These are phyloP conservation scores for Oncorhynchus clarkii DNA, from an alignment of 2,113 vertebrate genomes.

Conservation along the genomic window DNA sequence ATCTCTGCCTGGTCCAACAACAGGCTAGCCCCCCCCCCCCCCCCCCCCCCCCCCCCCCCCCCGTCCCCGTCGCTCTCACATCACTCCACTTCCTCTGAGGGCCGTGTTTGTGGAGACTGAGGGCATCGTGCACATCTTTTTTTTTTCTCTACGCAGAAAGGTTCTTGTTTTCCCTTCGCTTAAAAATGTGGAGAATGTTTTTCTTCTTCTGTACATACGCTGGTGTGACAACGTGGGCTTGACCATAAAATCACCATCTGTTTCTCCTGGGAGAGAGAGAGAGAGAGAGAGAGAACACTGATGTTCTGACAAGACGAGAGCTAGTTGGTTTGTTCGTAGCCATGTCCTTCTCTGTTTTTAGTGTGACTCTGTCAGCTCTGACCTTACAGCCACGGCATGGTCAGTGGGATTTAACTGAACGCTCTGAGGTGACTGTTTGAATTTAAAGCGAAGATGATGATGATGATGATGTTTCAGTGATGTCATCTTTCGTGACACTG, in stretches of 20 bases:
- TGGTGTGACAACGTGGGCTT: conserved; percentile 58
- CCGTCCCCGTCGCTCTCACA: conserved; percentile 16
- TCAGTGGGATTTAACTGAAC: not conserved
- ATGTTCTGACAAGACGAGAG: not conserved
- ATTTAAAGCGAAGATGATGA: conserved; percentile 8
- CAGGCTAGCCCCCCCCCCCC: conserved; percentile 23
- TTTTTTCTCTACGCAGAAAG: conserved; percentile 20
- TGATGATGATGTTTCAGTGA: conserved; percentile 44
- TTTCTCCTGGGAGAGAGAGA: conserved; percentile 28
- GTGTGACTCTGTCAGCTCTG: not conserved
- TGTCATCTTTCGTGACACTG: conserved; percentile 42
- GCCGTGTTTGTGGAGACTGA: conserved; percentile 19
- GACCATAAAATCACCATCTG: conserved; percentile 26
- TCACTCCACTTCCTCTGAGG: conserved; percentile 43
- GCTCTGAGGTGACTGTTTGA: not conserved
- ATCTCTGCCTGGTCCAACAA: conserved; percentile 36
- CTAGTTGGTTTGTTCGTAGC: not conserved
- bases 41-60: not conserved
- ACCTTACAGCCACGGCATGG: not conserved
- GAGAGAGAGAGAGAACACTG: conserved; percentile 4
- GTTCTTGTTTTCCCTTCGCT: conserved; percentile 21
- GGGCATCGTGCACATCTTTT: conserved; percentile 44
- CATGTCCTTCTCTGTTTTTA: not conserved
- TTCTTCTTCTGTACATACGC: conserved; percentile 37
- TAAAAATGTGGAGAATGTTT: conserved; percentile 40